Base-by-base conservation (phyloP, 2,113 vertebrate species). In the Mormyrus lacerda region DNA sequence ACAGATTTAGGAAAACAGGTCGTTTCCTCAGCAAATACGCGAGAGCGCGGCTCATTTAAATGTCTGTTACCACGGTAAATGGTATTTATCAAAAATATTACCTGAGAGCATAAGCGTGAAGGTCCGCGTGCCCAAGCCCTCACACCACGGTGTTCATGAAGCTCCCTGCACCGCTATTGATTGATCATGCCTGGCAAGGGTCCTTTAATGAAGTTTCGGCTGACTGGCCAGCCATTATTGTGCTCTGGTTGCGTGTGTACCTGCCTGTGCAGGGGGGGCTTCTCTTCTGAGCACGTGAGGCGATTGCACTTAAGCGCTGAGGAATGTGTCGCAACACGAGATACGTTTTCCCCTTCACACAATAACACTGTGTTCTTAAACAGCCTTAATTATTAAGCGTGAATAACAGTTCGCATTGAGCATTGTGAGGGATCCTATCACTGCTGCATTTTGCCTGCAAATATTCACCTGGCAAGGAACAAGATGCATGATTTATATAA, bases 191-290 rank as follows among this genome's bases (percentile, higher is more conserved):
- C 85, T 89, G 91, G 91, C 91, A 92, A 91, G 88, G 93, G 89
- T 88, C 88, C 91, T 93, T 94, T 95, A 95, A 96, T 95, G 92
- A 92, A 93, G 94, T 94, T 95, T 94, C 93, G 94, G 92, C 93
- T 93, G 92, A 95, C 90, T 92, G 91, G 88, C 93, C 88, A 89
- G 91, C 91, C 91, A 92, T 92, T 47, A 9, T 50, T 91, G 90
- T 88, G 73, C 35, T 39, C 35, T 19, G 61, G 24, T 27, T 90
- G 91, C 90, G 79, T 88, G 90, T 90, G 85, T 73, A 11, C 84
- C 15, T 88, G 89, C 73, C 45, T 91, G 58, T 44, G 84, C n/a
- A 73, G 42, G 31, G 55, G 55, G 17, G 39, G 31, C 47, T 24
- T 45, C 50, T 83, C 27, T 91, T 42, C 51, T n/a, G n/a, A 88